Evolutionary conservation across 2,888 invertebrate genomes (phyloP), one percentile per base, ranked within the genome.

Genomic region (Congeria kusceri): DNA sequence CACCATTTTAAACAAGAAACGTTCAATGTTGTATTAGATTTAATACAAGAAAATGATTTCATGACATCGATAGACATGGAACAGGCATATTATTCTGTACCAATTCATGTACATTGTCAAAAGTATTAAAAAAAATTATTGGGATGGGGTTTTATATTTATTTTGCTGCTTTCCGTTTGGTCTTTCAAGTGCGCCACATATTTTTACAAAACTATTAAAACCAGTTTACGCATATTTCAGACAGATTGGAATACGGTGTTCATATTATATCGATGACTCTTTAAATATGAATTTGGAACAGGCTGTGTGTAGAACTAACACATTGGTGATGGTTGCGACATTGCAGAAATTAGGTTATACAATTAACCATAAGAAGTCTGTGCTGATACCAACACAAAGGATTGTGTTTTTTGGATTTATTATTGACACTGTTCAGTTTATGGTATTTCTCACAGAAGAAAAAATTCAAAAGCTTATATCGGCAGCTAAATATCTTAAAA

Each of bases 251-350:
- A 63, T 63, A 23, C 25, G 32, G 18, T 62, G 62, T 46, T 62
- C 62, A 9, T 62, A 62, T 23, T 62, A 62, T n/a, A 62, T 62
- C 11, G 62, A 62, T 23, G 62, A 62, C n/a, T 62, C 62, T 18
- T 23, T 62, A 7, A 62, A 29, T 29, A 44, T 62, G 61, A 62
- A 62, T 32, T 13, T 23, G 28, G 39, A 62, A n/a, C 39, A 62
- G 23, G 23, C 23, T 20, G 4, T 39, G 15, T 62, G 62, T 46
- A 15, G 9, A 3, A 3, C 20, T 20, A 62, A 62, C 46, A 46
- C n/a, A 29, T 7, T 44, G 15, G 20, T 15, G 7, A 44, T 62
- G 62, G 11, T n/a, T 62, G 25, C 20, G 25, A 62, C 39, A 18
- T 62, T 62, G 32, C 62, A 62, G 25, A 23, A 15, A n/a, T 62